A percentile compares a stretch with the other conserved stretches of the same genome.
phyloP scores from a whole-genome alignment of 2,797 vertebrate genomes.

The Tauraco hartlaubi region DNA sequence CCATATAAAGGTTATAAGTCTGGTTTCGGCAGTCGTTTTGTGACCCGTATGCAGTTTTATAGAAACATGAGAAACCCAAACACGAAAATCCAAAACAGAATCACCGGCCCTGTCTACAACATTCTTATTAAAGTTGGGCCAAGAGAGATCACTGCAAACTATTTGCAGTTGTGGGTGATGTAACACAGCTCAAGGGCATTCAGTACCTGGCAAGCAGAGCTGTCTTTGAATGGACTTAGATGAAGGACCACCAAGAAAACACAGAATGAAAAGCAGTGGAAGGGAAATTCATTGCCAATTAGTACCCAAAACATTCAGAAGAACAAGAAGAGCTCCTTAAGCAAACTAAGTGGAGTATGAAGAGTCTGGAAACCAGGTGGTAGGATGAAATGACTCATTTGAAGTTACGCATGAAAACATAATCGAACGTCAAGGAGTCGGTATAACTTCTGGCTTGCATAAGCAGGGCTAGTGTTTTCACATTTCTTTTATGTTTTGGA shows the following conservation, averaged over 20 bases:
- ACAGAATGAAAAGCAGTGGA: conserved; percentile 28
- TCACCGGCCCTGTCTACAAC: neutral
- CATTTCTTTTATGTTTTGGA: neutral
- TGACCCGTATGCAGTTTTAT: neutral
- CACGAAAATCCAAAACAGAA: conserved; percentile 70
- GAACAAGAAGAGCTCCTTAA: conserved; percentile 26
- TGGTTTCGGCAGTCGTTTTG: neutral
- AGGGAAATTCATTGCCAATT: conserved; percentile 31
- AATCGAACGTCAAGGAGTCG: neutral
- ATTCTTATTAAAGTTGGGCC: conserved; percentile 53
- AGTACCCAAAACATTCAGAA: conserved; percentile 31
- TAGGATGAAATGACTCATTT: conserved; percentile 16
- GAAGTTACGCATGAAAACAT: neutral
- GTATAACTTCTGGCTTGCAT: conserved; percentile 15
- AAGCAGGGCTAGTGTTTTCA: neutral
- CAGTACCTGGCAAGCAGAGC: conserved; percentile 37
- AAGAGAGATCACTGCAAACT: conserved; percentile 61
- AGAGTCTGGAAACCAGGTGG: conserved; percentile 45
- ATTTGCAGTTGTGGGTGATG: conserved; percentile 70
- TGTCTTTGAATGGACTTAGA: conserved; percentile 30
- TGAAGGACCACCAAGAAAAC: conserved; percentile 55
- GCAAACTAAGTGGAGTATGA: neutral
- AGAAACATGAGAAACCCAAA: conserved; percentile 61
- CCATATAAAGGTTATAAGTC: neutral
- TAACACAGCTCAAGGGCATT: conserved; percentile 63